Evolutionary conservation across 2,888 invertebrate species (phyloP), one percentile per base, ranked within the genome.

Genomic region (Acanthacorydalis orientalis): DNA sequence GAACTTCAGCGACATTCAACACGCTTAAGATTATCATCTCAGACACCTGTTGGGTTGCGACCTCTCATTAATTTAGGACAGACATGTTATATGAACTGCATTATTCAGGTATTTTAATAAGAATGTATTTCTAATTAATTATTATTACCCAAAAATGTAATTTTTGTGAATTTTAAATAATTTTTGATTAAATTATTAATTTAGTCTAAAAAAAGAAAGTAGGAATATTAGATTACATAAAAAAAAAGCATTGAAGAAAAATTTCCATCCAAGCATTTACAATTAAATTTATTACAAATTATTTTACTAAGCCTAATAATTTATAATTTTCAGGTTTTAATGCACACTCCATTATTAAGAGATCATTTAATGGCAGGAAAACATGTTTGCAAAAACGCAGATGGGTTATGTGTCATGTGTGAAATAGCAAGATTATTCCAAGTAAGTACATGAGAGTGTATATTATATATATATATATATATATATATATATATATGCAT

Each of bases 11-110:
- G 79, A 46, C 79, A 89, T 59, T 80, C 87, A 7, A 83, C 83
- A 55, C 73, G 88, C 48, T 75, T 89, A 45, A 73, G 83, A 54
- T 82, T 91, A 51, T 77, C 83, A 52, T 80, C 85, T 46, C 81
- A 84, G 59, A 83, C 88, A 48, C 85, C 86, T 33, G 83, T 91
- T 52, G 91, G 97, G 37, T 70, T 98, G 49, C 74, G 97, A 48
- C 97, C 97, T 0, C 70, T 98, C 48, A 82, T 95, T 58, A 98
- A 98, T 68, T 72, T 98, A 52, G 97, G 97, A 34, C 87, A 92
- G 55, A 97, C 97, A 4, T 98, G 97, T 68, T 98, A 95, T 64
- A 93, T 98, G 91, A 97, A 95, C 67, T 93, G 93, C 61, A 93
- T 97, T 57, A 84, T 97, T 9, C 91, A 92, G 73, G 77, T 76